Conservation (phyloP, 1,140 invertebrate species). For the Amyelois transitella region DNA sequence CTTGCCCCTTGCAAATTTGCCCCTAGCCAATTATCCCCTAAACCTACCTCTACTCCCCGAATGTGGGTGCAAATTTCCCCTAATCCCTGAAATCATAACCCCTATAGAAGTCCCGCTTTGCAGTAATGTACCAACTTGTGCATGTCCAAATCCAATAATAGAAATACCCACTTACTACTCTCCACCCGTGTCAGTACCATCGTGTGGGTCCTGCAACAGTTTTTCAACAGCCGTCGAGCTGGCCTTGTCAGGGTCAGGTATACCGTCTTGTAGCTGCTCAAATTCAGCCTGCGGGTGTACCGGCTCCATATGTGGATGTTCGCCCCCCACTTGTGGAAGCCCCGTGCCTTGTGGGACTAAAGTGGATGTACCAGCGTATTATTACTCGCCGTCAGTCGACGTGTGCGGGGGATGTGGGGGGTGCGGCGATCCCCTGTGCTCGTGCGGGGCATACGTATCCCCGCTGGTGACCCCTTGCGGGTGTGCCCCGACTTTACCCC, state of each 20-base stretch:
- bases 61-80: neutral
- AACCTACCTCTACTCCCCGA: neutral
- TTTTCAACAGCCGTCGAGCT: neutral
- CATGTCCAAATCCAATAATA: neutral
- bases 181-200: neutral
- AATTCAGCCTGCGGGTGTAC: neutral
- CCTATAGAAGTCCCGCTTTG: neutral
- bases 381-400: neutral
- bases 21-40: neutral
- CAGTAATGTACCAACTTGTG: neutral
- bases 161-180: constrained; percentile 1
- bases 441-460: neutral
- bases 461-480: neutral
- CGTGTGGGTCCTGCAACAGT: neutral
- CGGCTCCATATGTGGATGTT: neutral
- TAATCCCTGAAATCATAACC: neutral
- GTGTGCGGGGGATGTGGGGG: neutral
- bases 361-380: neutral
- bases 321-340: neutral
- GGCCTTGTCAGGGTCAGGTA: neutral
- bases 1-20: neutral
- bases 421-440: neutral
- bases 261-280: neutral
- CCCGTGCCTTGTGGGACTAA: neutral
- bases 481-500: constrained; percentile 8